Base-by-base conservation (phyloP, 1,140 invertebrate species). In the Micrasema minimum region DNA sequence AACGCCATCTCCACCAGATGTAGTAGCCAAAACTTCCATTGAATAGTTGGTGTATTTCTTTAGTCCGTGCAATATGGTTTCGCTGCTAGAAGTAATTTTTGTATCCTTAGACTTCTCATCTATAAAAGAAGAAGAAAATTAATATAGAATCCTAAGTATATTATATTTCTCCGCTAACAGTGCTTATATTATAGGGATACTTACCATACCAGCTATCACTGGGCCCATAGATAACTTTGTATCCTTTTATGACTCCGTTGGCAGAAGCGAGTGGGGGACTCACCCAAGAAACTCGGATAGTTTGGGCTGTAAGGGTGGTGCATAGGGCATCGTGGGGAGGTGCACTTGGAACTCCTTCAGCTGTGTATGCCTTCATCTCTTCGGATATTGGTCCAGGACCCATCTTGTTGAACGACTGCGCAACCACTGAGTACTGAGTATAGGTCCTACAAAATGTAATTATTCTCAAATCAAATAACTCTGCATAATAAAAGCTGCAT, bases 11-110 rank as follows among this genome's bases (percentile, higher is more conserved):
- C 97, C 97, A 69, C 95, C 96, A 51, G 94, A 93, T 23, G 96
- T 98, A 77, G 91, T 97, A 46, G 96, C 96, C 71, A 98, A 82
- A 37, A 98, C 95, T 87, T 97, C 94, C 89, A 99, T 96, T 61
- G 94, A 97, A 83, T 98, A 99, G 84, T 99, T 98, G 0, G 96
- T 98, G 80, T 92, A 98, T 80, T 97, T 97, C 80, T 96, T 93
- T 22, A 99, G 84, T 53, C 93, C 94, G 78, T 96, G 93, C 5
- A 97, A 87, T 78, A 96, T 96, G 0, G 95, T 96, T 82, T 97
- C 95, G 78, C 92, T 95, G 68, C 94, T 93, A 43, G 95, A 91
- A 50, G 93, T 95, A 72, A 94, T 96, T 81, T 96, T 96, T 1
- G 93, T 93, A 75, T 96, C 94, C 76, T 95, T 95, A 11, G 92